Conservation (phyloP, 2,797 vertebrate genomes). For the Gobionotothen gibberifrons region DNA sequence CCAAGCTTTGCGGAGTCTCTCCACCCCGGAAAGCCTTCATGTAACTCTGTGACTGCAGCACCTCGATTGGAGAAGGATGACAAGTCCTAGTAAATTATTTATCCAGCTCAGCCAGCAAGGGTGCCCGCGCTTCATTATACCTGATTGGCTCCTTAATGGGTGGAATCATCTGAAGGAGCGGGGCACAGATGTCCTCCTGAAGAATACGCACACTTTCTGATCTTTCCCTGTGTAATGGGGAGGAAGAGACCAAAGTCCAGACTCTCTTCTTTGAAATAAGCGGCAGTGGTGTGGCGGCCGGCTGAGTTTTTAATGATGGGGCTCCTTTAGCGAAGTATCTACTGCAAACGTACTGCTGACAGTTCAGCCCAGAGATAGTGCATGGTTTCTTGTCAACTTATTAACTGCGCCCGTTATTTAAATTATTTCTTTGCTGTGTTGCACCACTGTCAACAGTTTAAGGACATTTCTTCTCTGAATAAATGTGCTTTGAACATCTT, state of each 20-base stretch:
- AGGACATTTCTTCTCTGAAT: conserved; percentile 53
- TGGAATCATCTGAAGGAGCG: conserved; percentile 66
- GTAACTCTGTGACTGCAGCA: conserved; percentile 67
- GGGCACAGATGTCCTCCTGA: conserved; percentile 56
- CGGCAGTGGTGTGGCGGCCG: conserved; percentile 25
- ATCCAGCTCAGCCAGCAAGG: conserved; percentile 70
- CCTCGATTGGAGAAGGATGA: conserved; percentile 68
- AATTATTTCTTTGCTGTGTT: conserved; percentile 59
- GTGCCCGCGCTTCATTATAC: conserved; percentile 79
- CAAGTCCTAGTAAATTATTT: conserved; percentile 83
- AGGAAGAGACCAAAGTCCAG: conserved; percentile 61
- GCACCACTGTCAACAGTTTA: conserved; percentile 63
- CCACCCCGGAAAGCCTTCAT: conserved; percentile 72
- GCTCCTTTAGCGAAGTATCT: conserved; percentile 33
- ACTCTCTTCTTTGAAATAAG: conserved; percentile 58
- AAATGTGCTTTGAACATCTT: conserved; percentile 62
- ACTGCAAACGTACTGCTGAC: conserved; percentile 35
- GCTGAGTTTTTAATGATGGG: conserved; percentile 66
- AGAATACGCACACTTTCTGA: conserved; percentile 57
- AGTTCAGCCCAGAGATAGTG: conserved; percentile 40
- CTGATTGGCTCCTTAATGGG: conserved; percentile 82
- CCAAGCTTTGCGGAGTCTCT: conserved; percentile 64
- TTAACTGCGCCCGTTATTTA: conserved; percentile 57
- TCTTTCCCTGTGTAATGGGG: conserved; percentile 59
- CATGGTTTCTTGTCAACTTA: conserved; percentile 56